Percentiles rank a stretch among this genome's conserved stretches.
Evolutionary conservation across 2,888 invertebrate species (phyloP).

Genomic region (Embidobia sp.): DNA sequence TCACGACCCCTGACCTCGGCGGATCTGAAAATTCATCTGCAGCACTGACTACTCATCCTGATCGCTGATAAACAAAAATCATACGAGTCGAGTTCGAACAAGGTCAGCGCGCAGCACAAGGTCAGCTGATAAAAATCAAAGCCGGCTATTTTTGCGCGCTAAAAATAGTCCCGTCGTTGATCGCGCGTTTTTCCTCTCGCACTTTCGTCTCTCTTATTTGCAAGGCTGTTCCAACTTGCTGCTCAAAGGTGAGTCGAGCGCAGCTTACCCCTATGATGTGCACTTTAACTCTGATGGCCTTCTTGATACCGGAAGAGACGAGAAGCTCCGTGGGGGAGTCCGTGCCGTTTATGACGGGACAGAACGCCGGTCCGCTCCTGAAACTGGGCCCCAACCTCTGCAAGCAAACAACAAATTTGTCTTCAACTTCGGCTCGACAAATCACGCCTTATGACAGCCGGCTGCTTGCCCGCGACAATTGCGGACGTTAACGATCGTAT

Average conservation of each 20-base stretch:
- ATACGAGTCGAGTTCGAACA: conserved; percentile 24
- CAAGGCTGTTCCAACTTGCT: conserved; percentile 42
- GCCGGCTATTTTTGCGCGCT: conserved; percentile 17
- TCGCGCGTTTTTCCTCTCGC: conserved; percentile 10
- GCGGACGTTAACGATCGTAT: conserved; percentile 32
- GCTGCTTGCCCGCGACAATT: conserved; percentile 30
- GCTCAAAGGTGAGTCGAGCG: conserved; percentile 18
- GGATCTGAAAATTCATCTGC: conserved; percentile 44
- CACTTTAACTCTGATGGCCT: conserved; percentile 95
- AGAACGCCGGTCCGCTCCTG: conserved; percentile 96
- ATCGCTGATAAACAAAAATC: conserved; percentile 51
- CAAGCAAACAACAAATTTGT: conserved; percentile 53
- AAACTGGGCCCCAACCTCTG: conserved; percentile 95
- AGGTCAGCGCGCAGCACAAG: conserved; percentile 37
- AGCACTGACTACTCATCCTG: conserved; percentile 40
- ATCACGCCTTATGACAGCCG: conserved; percentile 18
- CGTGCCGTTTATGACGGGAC: conserved; percentile 96
- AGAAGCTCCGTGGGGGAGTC: conserved; percentile 92
- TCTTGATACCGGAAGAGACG: conserved; percentile 95
- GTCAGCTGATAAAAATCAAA: conserved; percentile 46
- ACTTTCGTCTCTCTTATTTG: conserved; percentile 42
- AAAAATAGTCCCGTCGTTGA: conserved; percentile 18
- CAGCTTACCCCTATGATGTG: conserved; percentile 91
- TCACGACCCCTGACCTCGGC: conserved; percentile 29
- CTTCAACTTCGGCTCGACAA: conserved; percentile 1